Evolutionary conservation across 37 sponge, comb jelly and placozoan genomes (phyloP), one percentile per base, ranked within the genome.

Genomic region (Corticium candelabrum): DNA sequence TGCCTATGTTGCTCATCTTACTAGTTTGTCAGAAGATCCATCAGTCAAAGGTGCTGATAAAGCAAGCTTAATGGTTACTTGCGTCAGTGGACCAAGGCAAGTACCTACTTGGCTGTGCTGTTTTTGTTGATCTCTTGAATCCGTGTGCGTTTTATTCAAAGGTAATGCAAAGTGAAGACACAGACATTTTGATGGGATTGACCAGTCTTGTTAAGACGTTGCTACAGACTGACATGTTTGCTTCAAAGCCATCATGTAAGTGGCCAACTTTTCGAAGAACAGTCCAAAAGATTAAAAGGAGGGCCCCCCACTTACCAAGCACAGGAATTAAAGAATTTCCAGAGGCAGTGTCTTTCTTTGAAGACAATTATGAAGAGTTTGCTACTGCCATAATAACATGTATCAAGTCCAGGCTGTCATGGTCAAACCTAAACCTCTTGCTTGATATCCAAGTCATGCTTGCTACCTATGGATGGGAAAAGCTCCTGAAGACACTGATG

Each of bases 81-180:
- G 67, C 79, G 31, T 7, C 74, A 85, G 71, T 85, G 86, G 86
- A 36, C 72, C 37, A 68, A 89, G 31, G 86, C 83, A 89, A 85
- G 57, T 89, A 89, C 62, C 69, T 89, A 21, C 38, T 89, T 27
- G 86, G 89, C n/a, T 89, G 86, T 82, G 89, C 83, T 35, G 34
- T 74, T 35, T 87, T 82, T 82, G 67, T 89, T 70, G 78, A 85
- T 68, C 84, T 87, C 35, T 41, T 87, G 76, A 72, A 41, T 37
- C 88, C 88, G 39, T 88, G 85, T 69, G 40, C 68, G 27, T 81
- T 77, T 32, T 84, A 84, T 67, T 88, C 85, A 11, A 88, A 88
- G 43, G 67, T 36, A 67, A 84, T 80, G 81, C 88, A 84, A 62
- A 57, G 78, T 81, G 82, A 77, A 72, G 74, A 83, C 11, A 57